A percentile compares a stretch with the other conserved stretches of the same genome.
phyloP scores from a whole-genome alignment of 1,140 invertebrate species.

The Macrosteles quadrilineatus region DNA sequence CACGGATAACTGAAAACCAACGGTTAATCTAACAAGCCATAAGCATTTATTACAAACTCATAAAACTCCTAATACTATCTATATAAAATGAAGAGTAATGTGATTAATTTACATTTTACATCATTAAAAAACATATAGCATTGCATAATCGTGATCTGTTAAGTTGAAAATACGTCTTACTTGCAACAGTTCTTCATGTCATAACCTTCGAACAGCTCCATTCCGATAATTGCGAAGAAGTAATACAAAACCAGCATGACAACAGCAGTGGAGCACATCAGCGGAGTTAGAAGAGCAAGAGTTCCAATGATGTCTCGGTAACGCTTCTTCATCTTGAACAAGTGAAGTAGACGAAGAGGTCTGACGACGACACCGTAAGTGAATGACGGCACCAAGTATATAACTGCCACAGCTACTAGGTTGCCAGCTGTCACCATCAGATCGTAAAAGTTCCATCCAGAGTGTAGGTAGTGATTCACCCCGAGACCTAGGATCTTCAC shows the following conservation, averaged over 20 bases:
- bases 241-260: constrained; percentile 88
- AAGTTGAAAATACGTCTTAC: too few species aligned
- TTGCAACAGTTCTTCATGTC: constrained; percentile 83
- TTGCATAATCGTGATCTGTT: too few species aligned
- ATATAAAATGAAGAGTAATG: too few species aligned
- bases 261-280: constrained; percentile 71
- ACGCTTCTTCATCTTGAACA: constrained; percentile 82
- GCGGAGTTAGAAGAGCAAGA: constrained; percentile 75
- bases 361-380: constrained; percentile 74
- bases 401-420: constrained; percentile 64
- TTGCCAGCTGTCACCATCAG: constrained; percentile 70
- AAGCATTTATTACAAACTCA: too few species aligned
- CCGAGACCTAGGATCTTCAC: constrained; percentile 76
- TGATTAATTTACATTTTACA: too few species aligned
- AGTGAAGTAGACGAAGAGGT: constrained; percentile 63
- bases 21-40: too few species aligned
- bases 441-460: constrained; percentile 88
- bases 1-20: too few species aligned
- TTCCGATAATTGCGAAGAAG: constrained; percentile 88
- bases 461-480: constrained; percentile 68
- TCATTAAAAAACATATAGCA: too few species aligned
- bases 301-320: constrained; percentile 90
- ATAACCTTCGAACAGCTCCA: constrained; percentile 81
- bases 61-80: too few species aligned
- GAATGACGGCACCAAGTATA: constrained; percentile 65